phyloP scores from a whole-genome alignment of 2,888 invertebrate species.

The Geotrupes spiniger region DNA sequence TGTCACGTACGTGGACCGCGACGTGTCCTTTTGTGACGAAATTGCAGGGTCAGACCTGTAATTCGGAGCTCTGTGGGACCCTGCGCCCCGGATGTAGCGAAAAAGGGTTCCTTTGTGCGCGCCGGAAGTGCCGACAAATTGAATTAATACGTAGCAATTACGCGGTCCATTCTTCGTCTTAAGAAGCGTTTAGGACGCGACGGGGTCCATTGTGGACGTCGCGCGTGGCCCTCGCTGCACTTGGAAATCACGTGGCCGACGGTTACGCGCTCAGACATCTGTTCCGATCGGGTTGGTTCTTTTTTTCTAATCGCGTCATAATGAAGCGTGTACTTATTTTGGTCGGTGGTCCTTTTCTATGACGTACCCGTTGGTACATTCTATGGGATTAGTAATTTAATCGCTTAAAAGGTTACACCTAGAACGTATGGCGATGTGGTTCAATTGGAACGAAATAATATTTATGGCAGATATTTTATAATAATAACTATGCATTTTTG shows the following conservation, averaged over 20 bases:
- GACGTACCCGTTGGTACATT: too few species aligned
- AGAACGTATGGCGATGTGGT: too few species aligned
- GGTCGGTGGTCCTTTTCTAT: slow-evolving; percentile 4
- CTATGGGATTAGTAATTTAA: too few species aligned
- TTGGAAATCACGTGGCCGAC: slow-evolving; percentile 45
- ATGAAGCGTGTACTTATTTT: slow-evolving; percentile 1
- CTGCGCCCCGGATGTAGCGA: slow-evolving; percentile 43
- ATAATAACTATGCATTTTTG: too few species aligned
- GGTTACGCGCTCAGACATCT: slow-evolving; percentile 34
- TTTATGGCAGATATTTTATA: too few species aligned
- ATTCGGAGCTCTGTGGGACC: slow-evolving; percentile 45
- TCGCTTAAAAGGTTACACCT: too few species aligned
- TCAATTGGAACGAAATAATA: too few species aligned
- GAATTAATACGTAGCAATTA: slow-evolving; percentile 54
- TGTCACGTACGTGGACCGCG: slow-evolving; percentile 39
- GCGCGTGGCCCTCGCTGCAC: slow-evolving; percentile 45
- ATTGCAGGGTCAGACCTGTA: slow-evolving; percentile 50
- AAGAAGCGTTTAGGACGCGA: slow-evolving; percentile 48
- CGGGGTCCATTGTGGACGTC: slow-evolving; percentile 38
- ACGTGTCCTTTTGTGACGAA: slow-evolving; percentile 32
- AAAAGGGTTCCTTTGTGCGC: slow-evolving; percentile 44
- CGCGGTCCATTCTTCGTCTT: slow-evolving; percentile 48
- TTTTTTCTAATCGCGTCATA: background rate
- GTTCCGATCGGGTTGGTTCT: slow-evolving; percentile 18
- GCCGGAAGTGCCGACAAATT: slow-evolving; percentile 50